These are phyloP conservation scores for Drosophila athabasca DNA, from an alignment of 1,140 invertebrate genomes.

Conservation along the genomic window DNA sequence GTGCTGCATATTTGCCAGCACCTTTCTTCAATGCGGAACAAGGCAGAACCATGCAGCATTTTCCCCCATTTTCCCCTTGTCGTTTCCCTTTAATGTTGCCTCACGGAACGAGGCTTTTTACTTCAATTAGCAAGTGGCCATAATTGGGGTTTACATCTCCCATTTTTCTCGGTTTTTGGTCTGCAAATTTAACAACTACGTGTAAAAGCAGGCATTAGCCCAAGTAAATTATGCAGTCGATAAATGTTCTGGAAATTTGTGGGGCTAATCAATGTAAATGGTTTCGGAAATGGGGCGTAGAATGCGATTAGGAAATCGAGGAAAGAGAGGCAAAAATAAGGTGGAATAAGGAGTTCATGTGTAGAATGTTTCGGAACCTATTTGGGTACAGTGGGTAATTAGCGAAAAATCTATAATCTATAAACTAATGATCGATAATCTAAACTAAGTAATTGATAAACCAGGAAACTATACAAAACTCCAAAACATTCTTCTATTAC, in stretches of 20 bases:
- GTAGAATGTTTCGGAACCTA: not conserved
- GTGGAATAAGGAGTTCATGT: not conserved
- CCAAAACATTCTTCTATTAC: no score
- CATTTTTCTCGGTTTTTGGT: constrained; percentile 21
- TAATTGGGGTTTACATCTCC: constrained; percentile 37
- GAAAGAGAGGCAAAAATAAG: not conserved
- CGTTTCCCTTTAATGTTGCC: not conserved
- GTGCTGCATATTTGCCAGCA: constrained; percentile 34
- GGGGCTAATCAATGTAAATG: constrained; percentile 4
- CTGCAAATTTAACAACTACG: constrained; percentile 36
- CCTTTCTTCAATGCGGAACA: constrained; percentile 31
- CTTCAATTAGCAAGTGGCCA: constrained; percentile 51
- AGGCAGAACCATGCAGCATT: constrained; percentile 4
- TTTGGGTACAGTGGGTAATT: not conserved
- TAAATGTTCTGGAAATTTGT: constrained; percentile 37
- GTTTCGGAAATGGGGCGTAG: constrained; percentile 21
- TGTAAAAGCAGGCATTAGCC: not conserved
- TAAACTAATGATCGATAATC: no score
- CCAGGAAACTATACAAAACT: no score
- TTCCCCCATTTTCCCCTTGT: constrained; percentile 25
- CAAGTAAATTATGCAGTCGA: constrained; percentile 43
- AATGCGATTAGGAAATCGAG: constrained; percentile 10
- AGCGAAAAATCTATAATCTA: no score
- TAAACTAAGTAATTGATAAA: no score
- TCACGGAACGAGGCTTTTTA: constrained; percentile 25